Evolutionary conservation across 2,113 vertebrate species (phyloP), one percentile per base, ranked within the genome.

Genomic region (Fulica atra): DNA sequence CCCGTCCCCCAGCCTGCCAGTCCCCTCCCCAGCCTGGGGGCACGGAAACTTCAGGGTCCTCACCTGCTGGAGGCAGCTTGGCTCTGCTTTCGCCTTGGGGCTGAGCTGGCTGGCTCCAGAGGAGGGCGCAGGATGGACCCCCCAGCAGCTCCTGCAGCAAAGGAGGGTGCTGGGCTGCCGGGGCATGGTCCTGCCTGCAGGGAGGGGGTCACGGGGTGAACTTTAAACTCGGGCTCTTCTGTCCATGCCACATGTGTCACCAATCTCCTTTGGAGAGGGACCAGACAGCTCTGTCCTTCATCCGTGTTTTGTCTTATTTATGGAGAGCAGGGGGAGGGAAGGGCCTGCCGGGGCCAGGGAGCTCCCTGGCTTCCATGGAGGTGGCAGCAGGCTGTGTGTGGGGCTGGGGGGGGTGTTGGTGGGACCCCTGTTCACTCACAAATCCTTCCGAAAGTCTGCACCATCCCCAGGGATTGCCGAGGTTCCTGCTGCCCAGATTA

Each of bases 401-500:
- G 54, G 60, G 28, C 7, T 1, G 1, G 50, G 74, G 71, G 71
- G 69, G 66, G 13, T 4, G 36, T 65, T 77, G 53, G 19, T 38
- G 51, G 40, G 36, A 57, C 4, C 71, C 57, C 57, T 29, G 50
- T 61, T 65, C 61, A 9, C 53, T 80, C 50, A 83, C 73, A 53
- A 40, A 28, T n/a, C 26, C 82, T 79, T n/a, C 38, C 69, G 77
- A 60, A 83, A 87, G 48, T 35, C 90, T 93, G 86, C 78, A 25
- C 59, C 84, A 3, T 60, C 71, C 90, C 82, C 20, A 2, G 2
- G 83, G 86, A 7, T 70, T 70, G 53, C 92, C 81, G 88, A 97
- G 91, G 88, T 88, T 88, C 1, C 0, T 92, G 95, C 92, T 95
- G 96, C 95, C 95, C 90, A 9, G 51, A 42, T 81, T 95, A 96